Evolutionary conservation across 2,113 vertebrate genomes (phyloP).

Genomic region (Corythornis cristatus): DNA sequence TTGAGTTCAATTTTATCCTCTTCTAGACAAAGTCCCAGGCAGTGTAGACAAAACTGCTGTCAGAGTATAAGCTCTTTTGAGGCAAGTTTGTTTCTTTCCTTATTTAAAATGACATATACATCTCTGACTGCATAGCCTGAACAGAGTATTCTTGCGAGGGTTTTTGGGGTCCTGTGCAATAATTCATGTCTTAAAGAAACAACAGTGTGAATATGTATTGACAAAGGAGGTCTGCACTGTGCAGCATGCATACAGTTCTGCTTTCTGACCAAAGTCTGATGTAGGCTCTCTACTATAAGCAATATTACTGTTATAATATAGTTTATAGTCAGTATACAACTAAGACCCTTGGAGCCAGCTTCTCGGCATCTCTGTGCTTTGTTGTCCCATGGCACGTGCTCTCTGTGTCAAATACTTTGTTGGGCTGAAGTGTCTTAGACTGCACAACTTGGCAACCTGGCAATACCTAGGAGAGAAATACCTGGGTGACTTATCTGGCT

Average conservation of each 20-base stretch:
- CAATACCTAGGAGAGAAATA: not conserved
- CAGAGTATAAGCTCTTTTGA: not conserved
- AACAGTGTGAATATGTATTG: not conserved
- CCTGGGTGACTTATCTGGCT: not conserved
- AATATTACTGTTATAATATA: not conserved
- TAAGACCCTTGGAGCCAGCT: not conserved
- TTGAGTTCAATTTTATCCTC: conserved; percentile 51
- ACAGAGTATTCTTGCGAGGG: not conserved
- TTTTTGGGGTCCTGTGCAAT: not conserved
- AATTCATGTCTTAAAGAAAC: not conserved
- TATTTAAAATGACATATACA: not conserved
- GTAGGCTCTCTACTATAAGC: not conserved
- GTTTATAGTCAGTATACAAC: not conserved
- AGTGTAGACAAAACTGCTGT: not conserved
- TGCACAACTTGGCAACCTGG: not conserved
- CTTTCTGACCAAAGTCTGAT: not conserved
- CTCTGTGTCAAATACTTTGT: not conserved
- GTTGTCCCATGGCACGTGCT: not conserved
- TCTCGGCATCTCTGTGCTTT: not conserved
- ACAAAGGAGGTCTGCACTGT: not conserved
- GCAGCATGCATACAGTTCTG: not conserved
- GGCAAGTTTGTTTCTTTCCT: conserved; percentile 26
- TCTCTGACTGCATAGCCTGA: not conserved
- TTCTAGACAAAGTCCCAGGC: conserved; percentile 17
- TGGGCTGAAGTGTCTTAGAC: not conserved